These are phyloP conservation scores for Andrena fulva DNA, from an alignment of 2,888 invertebrate genomes.

Conservation along the genomic window DNA sequence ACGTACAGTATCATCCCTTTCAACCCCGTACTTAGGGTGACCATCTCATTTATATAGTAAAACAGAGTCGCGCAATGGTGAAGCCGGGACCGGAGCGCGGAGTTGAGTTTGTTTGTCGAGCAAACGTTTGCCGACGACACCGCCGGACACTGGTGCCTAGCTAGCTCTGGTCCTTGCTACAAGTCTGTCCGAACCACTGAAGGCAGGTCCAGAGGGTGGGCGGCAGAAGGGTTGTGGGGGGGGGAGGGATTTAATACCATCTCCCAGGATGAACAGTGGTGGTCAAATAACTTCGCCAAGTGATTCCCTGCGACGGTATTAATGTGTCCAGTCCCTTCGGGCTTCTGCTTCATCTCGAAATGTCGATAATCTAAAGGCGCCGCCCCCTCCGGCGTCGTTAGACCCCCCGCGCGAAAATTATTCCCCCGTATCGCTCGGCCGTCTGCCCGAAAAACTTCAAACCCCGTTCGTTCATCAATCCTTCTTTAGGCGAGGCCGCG, in stretches of 20 bases:
- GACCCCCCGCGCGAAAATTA: slow-evolving; percentile 13
- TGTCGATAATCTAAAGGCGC: slow-evolving; percentile 69
- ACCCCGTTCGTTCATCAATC: neutral
- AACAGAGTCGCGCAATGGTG: slow-evolving; percentile 78
- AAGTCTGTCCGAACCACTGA: slow-evolving; percentile 81
- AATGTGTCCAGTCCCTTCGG: slow-evolving; percentile 73
- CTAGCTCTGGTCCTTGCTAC: slow-evolving; percentile 78
- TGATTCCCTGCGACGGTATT: slow-evolving; percentile 80
- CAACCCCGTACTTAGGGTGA: slow-evolving; percentile 77
- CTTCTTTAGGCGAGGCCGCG: neutral
- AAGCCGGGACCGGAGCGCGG: slow-evolving; percentile 65
- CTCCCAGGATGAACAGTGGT: slow-evolving; percentile 83
- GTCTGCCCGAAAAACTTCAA: neutral
- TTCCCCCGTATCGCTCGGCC: neutral
- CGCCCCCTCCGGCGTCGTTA: slow-evolving; percentile 39
- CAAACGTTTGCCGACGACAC: slow-evolving; percentile 85
- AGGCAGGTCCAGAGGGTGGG: slow-evolving; percentile 67
- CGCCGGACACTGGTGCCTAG: slow-evolving; percentile 83
- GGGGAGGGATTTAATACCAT: slow-evolving; percentile 82
- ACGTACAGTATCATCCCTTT: slow-evolving; percentile 76
- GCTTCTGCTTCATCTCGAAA: slow-evolving; percentile 72
- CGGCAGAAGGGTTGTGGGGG: slow-evolving; percentile 13
- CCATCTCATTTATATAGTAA: slow-evolving; percentile 81
- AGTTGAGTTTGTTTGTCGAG: slow-evolving; percentile 84
- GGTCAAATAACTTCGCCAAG: slow-evolving; percentile 83